Conservation (phyloP, 2,888 invertebrate species). For the Zhengitettix transpicula region DNA sequence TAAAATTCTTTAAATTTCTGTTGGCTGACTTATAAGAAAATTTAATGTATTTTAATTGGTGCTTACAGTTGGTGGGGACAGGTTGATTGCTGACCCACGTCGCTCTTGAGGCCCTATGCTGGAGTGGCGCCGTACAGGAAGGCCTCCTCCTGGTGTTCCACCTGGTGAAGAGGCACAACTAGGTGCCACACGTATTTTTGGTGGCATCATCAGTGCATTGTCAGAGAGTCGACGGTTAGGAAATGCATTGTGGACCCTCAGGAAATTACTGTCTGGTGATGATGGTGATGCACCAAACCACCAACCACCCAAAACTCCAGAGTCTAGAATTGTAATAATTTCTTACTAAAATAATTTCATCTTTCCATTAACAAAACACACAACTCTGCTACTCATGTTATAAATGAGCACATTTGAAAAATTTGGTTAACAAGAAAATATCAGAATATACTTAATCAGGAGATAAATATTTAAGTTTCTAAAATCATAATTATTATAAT, state of each 20-base stretch:
- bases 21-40: no score
- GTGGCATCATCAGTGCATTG: constrained; percentile 73
- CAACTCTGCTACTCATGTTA: no score
- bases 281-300: constrained; percentile 73
- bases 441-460: no score
- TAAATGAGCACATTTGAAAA: no score
- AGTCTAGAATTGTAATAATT: constrained; percentile 23
- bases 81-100: constrained; percentile 64
- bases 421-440: no score
- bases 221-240: constrained; percentile 79
- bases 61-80: constrained; percentile 81
- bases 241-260: constrained; percentile 62
- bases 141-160: constrained; percentile 48
- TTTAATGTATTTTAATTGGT: neutral
- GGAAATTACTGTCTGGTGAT: constrained; percentile 71
- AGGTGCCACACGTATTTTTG: constrained; percentile 74
- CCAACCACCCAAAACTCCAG: constrained; percentile 56
- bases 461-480: no score
- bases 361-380: no score
- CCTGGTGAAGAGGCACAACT: constrained; percentile 75
- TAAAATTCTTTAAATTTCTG: no score
- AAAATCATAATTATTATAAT: no score
- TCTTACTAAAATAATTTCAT: no score
- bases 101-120: constrained; percentile 84
- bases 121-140: constrained; percentile 77